Conservation (phyloP, 2,797 vertebrate genomes). For the Toxotes lorentzi region DNA sequence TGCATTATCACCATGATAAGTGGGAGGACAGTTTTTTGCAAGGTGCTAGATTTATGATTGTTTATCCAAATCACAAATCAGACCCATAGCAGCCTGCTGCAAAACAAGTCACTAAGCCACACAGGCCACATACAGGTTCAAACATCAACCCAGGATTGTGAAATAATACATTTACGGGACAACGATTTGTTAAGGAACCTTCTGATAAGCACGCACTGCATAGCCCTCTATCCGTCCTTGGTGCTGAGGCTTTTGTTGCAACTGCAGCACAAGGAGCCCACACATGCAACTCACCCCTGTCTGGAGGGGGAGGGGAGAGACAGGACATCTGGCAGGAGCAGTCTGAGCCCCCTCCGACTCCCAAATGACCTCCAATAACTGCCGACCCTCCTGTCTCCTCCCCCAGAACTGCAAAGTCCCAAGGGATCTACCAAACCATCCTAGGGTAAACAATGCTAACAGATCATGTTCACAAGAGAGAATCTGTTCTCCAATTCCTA, state of each 20-base stretch:
- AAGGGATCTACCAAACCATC: slow-evolving; percentile 41
- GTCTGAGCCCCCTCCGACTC: slow-evolving; percentile 66
- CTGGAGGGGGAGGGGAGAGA: slow-evolving; percentile 71
- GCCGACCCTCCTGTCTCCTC: slow-evolving; percentile 45
- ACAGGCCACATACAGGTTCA: slow-evolving; percentile 40
- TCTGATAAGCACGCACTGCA: slow-evolving; percentile 8
- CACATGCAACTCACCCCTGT: slow-evolving; percentile 43
- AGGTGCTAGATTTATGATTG: background rate
- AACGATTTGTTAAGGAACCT: slow-evolving; percentile 23
- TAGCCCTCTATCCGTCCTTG: slow-evolving; percentile 35
- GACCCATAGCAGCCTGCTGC: background rate
- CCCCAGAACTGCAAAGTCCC: slow-evolving; percentile 45
- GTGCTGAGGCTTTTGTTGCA: slow-evolving; percentile 73
- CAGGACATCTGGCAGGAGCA: slow-evolving; percentile 85
- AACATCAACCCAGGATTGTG: slow-evolving; percentile 53
- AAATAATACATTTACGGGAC: slow-evolving; percentile 27
- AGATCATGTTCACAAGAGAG: slow-evolving; percentile 27
- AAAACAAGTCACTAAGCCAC: slow-evolving; percentile 30
- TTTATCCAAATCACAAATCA: slow-evolving; percentile 27
- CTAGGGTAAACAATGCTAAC: slow-evolving; percentile 56
- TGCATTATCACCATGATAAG: background rate
- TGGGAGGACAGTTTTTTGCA: background rate
- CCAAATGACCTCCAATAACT: slow-evolving; percentile 72
- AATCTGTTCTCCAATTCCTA: background rate
- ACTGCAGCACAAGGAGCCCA: slow-evolving; percentile 62